Evolutionary conservation across 2,113 vertebrate genomes (phyloP).

Genomic region (Thunnus maccoyii): DNA sequence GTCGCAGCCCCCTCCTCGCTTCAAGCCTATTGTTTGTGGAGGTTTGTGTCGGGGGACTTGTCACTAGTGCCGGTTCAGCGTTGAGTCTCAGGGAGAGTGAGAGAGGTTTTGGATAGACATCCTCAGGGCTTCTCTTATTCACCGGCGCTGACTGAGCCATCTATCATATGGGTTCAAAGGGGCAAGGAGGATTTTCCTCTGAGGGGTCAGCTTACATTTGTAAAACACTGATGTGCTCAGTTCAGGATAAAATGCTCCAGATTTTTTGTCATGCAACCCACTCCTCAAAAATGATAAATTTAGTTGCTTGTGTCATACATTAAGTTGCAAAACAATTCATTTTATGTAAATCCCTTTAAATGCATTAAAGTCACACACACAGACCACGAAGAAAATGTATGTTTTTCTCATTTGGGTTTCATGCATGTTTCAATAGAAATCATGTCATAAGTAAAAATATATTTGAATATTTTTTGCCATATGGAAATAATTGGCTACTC

Average conservation of each 20-base stretch:
- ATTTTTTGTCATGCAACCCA: not conserved
- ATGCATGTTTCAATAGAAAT: not conserved
- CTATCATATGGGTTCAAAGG: conserved; percentile 72
- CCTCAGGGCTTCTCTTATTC: conserved; percentile 60
- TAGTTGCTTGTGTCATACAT: not conserved
- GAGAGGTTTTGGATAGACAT: conserved; percentile 58
- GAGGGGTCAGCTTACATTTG: conserved; percentile 62
- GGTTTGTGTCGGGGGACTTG: conserved; percentile 33
- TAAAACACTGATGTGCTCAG: conserved; percentile 35
- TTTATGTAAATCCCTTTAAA: not conserved
- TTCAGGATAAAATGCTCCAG: conserved; percentile 17
- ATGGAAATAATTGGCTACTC: not conserved
- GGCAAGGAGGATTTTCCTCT: conserved; percentile 53
- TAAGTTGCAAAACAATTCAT: not conserved
- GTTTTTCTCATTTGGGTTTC: not conserved
- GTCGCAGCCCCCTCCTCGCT: conserved; percentile 3
- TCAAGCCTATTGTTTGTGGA: conserved; percentile 40
- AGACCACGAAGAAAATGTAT: not conserved
- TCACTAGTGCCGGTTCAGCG: conserved; percentile 35
- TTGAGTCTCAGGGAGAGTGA: conserved; percentile 55
- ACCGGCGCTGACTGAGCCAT: conserved; percentile 46
- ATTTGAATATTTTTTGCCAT: not conserved
- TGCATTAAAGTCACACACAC: not conserved
- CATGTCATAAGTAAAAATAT: not conserved
- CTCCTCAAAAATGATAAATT: not conserved